Evolutionary conservation across 1,140 invertebrate genomes (phyloP).

Genomic region (Chlorops oryzae): DNA sequence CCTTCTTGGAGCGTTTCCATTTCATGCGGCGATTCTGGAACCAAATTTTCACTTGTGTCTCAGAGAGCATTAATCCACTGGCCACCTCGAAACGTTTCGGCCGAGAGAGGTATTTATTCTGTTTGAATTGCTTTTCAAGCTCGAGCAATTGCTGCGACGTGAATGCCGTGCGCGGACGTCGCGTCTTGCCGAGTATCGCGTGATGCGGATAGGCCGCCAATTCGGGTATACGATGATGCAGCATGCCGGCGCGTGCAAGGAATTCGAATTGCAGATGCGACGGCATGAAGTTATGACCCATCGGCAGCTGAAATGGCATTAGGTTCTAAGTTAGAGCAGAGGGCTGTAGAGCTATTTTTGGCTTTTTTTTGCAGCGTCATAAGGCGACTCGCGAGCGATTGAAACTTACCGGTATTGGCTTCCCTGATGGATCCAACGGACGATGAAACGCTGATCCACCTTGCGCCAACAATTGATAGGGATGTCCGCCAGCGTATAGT

Average conservation of each 20-base stretch:
- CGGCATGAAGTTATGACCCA: conserved; percentile 50
- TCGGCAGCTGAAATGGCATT: conserved; percentile 37
- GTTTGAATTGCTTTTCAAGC: conserved; percentile 95
- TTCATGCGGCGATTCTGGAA: conserved; percentile 95
- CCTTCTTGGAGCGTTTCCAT: conserved; percentile 92
- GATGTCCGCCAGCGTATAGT: conserved; percentile 45
- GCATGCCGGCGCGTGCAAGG: conserved; percentile 76
- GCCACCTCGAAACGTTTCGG: conserved; percentile 98
- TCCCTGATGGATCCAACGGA: conserved; percentile 43
- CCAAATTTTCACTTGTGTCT: conserved; percentile 98
- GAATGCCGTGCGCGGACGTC: conserved; percentile 93
- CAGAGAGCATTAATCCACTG: conserved; percentile 93
- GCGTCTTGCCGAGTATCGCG: conserved; percentile 86
- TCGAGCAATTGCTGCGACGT: conserved; percentile 96
- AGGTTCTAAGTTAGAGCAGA: not conserved
- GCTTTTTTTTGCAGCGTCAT: too few relatives aligned
- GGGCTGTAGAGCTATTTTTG: not conserved
- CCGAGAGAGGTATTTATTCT: conserved; percentile 97
- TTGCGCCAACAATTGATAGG: conserved; percentile 41
- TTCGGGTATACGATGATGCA: conserved; percentile 73
- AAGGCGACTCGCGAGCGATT: too few relatives aligned
- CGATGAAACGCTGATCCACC: conserved; percentile 43
- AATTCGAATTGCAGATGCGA: conserved; percentile 81
- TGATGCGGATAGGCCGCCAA: conserved; percentile 57
- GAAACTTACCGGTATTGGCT: conserved; percentile 41